Conservation (phyloP, 1,140 invertebrate species). For the Musca vetustissima region DNA sequence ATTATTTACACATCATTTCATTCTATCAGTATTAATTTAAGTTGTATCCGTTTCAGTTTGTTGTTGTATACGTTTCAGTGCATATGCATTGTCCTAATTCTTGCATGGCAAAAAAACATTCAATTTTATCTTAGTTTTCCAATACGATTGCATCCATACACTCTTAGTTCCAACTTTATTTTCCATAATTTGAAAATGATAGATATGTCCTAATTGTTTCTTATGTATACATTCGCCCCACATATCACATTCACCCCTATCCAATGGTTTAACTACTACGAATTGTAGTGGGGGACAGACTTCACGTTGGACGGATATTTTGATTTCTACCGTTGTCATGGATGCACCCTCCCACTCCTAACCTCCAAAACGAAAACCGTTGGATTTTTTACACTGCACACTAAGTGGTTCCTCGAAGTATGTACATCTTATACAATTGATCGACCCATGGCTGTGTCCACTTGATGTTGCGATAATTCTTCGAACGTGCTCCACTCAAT, state of each 20-base stretch:
- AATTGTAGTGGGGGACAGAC: constrained; percentile 55
- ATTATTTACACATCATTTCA: no score
- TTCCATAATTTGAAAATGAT: no score
- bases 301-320: constrained; percentile 52
- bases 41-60: no score
- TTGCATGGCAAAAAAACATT: no score
- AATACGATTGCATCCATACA: no score
- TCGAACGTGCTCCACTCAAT: constrained; percentile 58
- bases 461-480: constrained; percentile 79
- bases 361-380: constrained; percentile 72
- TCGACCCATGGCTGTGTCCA: constrained; percentile 79
- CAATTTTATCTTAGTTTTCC: no score
- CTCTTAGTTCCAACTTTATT: no score
- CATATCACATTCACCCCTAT: constrained; percentile 53
- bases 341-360: constrained; percentile 50
- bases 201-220: no score
- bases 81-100: no score
- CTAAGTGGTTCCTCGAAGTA: constrained; percentile 84
- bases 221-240: constrained; percentile 56
- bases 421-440: constrained; percentile 77
- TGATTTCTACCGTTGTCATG: constrained; percentile 49
- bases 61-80: no score
- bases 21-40: no score
- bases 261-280: constrained; percentile 52
- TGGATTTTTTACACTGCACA: constrained; percentile 94